Evolutionary conservation across 2,888 invertebrate species (phyloP).

Genomic region (Erebia epiphron): DNA sequence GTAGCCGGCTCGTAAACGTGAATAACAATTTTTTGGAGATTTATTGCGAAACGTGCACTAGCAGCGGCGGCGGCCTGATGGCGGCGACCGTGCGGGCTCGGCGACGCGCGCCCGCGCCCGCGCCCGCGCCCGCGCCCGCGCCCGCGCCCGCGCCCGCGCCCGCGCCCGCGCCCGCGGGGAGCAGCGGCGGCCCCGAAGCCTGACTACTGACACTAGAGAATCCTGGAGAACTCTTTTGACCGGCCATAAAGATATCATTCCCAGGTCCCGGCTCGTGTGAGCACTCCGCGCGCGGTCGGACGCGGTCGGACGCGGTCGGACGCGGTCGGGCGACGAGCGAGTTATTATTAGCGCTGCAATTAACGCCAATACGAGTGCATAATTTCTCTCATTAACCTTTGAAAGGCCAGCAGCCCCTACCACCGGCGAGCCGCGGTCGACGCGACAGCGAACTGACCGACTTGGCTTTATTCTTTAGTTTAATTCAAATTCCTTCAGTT

Average conservation of each 20-base stretch:
- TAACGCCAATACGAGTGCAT: conserved; percentile 35
- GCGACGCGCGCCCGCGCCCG: not conserved
- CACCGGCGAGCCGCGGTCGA: not conserved
- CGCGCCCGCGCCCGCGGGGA: not conserved
- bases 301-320: conserved; percentile 16
- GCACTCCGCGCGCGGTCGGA: not conserved
- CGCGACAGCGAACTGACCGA: not conserved
- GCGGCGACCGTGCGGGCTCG: not conserved
- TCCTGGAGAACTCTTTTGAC: not conserved
- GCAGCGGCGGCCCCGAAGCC: not conserved
- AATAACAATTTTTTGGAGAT: conserved; percentile 57
- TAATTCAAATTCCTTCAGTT: not conserved
- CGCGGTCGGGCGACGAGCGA: conserved; percentile 23
- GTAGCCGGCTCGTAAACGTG: conserved; percentile 48
- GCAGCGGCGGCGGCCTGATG: conserved; percentile 1
- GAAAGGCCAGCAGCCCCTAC: conserved; percentile 11
- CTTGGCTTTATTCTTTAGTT: not conserved
- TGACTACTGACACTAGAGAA: not conserved
- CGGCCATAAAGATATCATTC: not conserved
- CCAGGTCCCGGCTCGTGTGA: not conserved
- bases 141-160: not conserved
- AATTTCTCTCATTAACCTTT: conserved; percentile 45
- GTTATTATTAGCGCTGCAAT: conserved; percentile 29
- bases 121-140: not conserved
- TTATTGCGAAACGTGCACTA: conserved; percentile 51